phyloP scores from a whole-genome alignment of 1,140 invertebrate genomes.

The Drosophila nigromelanica region DNA sequence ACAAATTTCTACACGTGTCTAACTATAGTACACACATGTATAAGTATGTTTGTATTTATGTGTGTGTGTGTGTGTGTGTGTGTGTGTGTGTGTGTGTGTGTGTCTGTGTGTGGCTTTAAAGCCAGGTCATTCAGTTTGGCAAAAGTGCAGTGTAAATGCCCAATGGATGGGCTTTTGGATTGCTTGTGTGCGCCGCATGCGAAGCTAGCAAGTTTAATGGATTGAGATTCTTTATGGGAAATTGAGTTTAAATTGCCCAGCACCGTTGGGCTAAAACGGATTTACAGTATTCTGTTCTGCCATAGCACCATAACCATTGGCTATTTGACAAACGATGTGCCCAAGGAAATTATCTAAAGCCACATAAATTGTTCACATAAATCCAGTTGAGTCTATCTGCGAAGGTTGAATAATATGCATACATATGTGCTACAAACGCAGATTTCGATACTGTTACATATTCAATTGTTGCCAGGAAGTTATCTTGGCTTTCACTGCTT shows the following conservation, averaged over 20 bases:
- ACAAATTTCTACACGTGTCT: conserved; percentile 9
- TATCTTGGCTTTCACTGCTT: not conserved
- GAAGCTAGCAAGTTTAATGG: conserved; percentile 64
- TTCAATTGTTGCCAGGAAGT: not conserved
- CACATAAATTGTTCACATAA: conserved; percentile 12
- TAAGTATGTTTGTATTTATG: not conserved
- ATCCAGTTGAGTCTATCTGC: not conserved
- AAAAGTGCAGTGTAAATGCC: conserved; percentile 31
- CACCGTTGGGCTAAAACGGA: conserved; percentile 18
- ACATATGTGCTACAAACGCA: not conserved
- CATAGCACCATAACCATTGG: not conserved
- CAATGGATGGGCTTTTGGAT: conserved; percentile 51
- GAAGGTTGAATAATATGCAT: not conserved
- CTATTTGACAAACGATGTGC: conserved; percentile 23
- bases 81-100: not conserved
- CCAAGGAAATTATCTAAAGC: conserved; percentile 2
- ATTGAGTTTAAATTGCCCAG: conserved; percentile 64
- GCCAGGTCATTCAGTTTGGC: conserved; percentile 38
- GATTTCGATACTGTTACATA: no score
- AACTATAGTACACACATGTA: not conserved
- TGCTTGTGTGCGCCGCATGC: conserved; percentile 18
- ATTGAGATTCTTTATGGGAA: conserved; percentile 58
- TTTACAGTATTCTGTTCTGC: conserved; percentile 11
- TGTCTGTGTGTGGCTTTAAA: conserved; percentile 32
- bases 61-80: not conserved